A percentile compares a stretch with the other conserved stretches of the same genome.
These are phyloP conservation scores for Tympanoctomys barrerae DNA, from an alignment of 2,797 vertebrate species.

Conservation along the genomic window DNA sequence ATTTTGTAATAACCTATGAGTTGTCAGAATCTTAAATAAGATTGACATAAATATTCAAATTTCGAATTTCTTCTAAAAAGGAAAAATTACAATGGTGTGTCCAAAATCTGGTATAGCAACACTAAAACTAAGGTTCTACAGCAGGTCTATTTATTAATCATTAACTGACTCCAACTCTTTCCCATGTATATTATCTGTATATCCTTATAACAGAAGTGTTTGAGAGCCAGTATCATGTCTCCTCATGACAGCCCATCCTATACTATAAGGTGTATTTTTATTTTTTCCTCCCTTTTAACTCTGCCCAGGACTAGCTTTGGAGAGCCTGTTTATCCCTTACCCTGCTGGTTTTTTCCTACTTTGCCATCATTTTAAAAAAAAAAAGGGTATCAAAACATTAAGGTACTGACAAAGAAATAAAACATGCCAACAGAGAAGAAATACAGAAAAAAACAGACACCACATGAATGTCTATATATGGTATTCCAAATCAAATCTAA, in stretches of 20 bases:
- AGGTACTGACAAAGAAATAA: slow-evolving; percentile 34
- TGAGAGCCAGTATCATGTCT: background rate
- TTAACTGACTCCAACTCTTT: background rate
- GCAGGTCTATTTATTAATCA: background rate
- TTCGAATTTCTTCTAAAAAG: background rate
- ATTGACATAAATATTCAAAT: slow-evolving; percentile 27
- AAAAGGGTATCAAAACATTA: background rate
- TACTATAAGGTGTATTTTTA: background rate
- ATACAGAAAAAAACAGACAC: background rate
- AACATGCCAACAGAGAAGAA: background rate
- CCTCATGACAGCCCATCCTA: background rate
- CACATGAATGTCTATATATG: background rate
- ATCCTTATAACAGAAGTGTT: background rate
- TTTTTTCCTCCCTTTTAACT: background rate
- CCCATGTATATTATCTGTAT: background rate
- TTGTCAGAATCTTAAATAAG: slow-evolving; percentile 27
- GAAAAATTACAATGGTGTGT: background rate
- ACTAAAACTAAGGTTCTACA: background rate
- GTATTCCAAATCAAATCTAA: slow-evolving; percentile 22
- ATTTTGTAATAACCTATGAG: background rate
- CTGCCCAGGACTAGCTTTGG: background rate
- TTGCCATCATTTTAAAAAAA: too few species aligned
- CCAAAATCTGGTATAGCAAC: background rate
- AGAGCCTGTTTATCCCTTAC: background rate
- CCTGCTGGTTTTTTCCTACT: background rate